Evolutionary conservation across 2,888 invertebrate species (phyloP), one percentile per base, ranked within the genome.

Genomic region (Parnassius smintheus): DNA sequence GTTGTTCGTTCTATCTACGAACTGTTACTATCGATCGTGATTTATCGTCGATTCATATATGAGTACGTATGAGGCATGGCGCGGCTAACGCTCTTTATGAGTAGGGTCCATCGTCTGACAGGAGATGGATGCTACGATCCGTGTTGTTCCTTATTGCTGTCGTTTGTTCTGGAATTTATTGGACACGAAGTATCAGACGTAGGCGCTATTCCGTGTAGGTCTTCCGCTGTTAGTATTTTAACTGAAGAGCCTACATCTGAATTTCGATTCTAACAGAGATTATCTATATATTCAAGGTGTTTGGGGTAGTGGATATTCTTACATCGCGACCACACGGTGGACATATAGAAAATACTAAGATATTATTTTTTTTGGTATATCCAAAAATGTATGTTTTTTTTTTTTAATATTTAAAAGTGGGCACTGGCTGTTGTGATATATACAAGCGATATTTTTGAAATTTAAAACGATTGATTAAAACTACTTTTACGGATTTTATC

Each of bases 81-180:
- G 25, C n/a, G 49, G 67, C 66, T 57, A 60, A 58, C 61, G 64
- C 67, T 67, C 66, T 70, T 70, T 68, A 65, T 67, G 64, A 65
- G 63, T 66, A 25, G 66, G 54, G 68, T 70, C 66, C 70, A 72
- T 67, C 65, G 75, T 70, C 76, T 81, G 87, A 89, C 86, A 82
- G 77, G 76, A 83, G 88, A 90, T 86, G 83, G 85, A 90, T 88
- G 86, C 79, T 77, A 78, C 75, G 76, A 78, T 75, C 70, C 73
- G 70, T 72, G 72, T 52, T 76, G 82, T 87, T 83, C 84, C 85
- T 86, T 83, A 85, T 85, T 82, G 84, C 85, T 80, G 86, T 86
- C 84, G 84, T 84, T 89, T 86, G 83, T 85, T 83, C 81, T 81
- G 81, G 78, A 82, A 86, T 89, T 88, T 89, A 89, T 89, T 86